phyloP scores from a whole-genome alignment of 2,797 vertebrate genomes.

The Neostethus bicornis region DNA sequence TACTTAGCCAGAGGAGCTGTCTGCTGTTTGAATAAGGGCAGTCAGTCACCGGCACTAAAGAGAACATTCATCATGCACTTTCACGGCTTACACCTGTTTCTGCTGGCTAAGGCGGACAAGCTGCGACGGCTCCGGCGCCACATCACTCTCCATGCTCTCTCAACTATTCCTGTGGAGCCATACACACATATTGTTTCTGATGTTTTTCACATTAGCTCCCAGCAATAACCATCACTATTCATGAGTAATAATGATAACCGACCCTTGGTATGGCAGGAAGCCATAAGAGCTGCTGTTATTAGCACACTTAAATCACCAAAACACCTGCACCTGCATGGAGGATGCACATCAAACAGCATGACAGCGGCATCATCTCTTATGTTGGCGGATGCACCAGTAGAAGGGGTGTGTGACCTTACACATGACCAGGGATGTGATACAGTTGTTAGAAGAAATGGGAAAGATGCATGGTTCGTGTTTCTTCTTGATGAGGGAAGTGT shows the following conservation, averaged over 20 bases:
- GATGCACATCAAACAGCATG: slow-evolving; percentile 36
- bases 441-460: slow-evolving; percentile 31
- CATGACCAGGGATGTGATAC: slow-evolving; percentile 25
- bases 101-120: slow-evolving; percentile 73
- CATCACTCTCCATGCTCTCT: slow-evolving; percentile 65
- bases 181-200: slow-evolving; percentile 48
- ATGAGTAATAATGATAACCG: slow-evolving; percentile 57
- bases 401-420: slow-evolving; percentile 38
- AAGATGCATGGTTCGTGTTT: slow-evolving; percentile 39
- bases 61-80: slow-evolving; percentile 78
- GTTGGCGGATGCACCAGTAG: slow-evolving; percentile 19
- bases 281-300: slow-evolving; percentile 16
- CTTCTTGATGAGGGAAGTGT: slow-evolving; percentile 46
- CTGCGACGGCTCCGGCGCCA: slow-evolving; percentile 55
- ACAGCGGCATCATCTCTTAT: slow-evolving; percentile 10
- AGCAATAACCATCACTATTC: slow-evolving; percentile 46
- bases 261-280: slow-evolving; percentile 15
- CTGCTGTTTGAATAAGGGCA: slow-evolving; percentile 74
- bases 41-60: slow-evolving; percentile 79
- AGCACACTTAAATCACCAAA: slow-evolving; percentile 23
- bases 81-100: slow-evolving; percentile 78
- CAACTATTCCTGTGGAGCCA: slow-evolving; percentile 59
- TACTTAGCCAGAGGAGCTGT: slow-evolving; percentile 73
- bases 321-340: slow-evolving; percentile 26
- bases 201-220: slow-evolving; percentile 60